Evolutionary conservation across 2,113 vertebrate genomes (phyloP).

Genomic region (Pleuronectes platessa): DNA sequence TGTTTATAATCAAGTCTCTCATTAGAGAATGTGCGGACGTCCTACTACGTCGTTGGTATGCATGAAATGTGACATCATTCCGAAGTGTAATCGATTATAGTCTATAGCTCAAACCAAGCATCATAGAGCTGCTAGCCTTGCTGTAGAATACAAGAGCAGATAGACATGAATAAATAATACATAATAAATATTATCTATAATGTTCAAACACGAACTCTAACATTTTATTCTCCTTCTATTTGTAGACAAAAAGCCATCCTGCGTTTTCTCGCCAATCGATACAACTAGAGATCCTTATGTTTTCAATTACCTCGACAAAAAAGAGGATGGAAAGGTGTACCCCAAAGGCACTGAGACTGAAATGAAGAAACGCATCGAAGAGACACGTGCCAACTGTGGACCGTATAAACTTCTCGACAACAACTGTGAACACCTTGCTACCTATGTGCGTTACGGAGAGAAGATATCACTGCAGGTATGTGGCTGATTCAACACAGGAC

Average conservation of each 20-base stretch:
- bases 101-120: no score
- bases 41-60: no score
- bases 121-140: no score
- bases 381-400: background rate
- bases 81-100: no score
- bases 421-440: slow-evolving; percentile 41
- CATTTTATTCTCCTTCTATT: background rate
- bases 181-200: background rate
- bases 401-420: accelerated
- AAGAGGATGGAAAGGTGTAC: background rate
- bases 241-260: background rate
- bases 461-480: slow-evolving; percentile 6
- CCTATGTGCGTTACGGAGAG: slow-evolving; percentile 9
- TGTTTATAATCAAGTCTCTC: no score
- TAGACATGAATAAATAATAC: background rate
- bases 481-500: background rate
- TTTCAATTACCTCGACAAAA: background rate
- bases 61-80: no score
- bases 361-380: background rate
- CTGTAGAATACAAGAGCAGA: background rate
- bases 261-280: background rate
- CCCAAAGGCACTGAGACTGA: background rate
- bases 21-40: no score
- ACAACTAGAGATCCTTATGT: background rate
- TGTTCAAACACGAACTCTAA: background rate